Evolutionary conservation across 2,797 vertebrate species (phyloP).

Genomic region (Tokudaia muenninki): DNA sequence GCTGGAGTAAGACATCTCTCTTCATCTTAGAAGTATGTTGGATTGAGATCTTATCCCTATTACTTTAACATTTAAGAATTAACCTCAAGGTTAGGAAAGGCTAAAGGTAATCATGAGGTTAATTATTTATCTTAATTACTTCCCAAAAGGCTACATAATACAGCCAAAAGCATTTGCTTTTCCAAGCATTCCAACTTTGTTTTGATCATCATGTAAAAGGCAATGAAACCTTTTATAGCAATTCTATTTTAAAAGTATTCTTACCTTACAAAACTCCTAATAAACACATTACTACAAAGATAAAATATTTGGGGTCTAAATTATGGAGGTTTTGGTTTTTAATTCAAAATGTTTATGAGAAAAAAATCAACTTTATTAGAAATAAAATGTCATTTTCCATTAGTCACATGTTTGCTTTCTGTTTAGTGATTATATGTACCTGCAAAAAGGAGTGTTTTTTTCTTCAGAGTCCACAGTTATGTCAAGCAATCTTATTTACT

Average conservation of each 20-base stretch:
- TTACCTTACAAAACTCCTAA: not conserved
- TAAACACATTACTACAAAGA: not conserved
- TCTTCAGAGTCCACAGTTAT: not conserved
- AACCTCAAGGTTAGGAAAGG: not conserved
- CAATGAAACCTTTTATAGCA: not conserved
- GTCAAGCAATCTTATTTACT: not conserved
- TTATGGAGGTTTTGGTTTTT: not conserved
- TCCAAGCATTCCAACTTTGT: not conserved
- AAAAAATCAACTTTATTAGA: not conserved
- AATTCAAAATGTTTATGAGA: not conserved
- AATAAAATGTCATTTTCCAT: conserved; percentile 14
- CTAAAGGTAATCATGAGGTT: not conserved
- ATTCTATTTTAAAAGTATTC: not conserved
- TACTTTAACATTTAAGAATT: not conserved
- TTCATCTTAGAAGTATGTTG: not conserved
- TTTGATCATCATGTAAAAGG: conserved; percentile 2
- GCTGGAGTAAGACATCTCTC: not conserved
- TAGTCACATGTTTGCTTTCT: not conserved
- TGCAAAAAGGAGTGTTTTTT: conserved; percentile 1
- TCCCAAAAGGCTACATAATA: not conserved
- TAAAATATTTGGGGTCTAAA: conserved; percentile 20
- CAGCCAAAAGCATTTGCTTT: not conserved
- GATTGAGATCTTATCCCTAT: not conserved
- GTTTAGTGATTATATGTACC: not conserved
- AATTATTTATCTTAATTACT: not conserved